Percentiles rank a stretch among this genome's conserved stretches.
Evolutionary conservation across 2,113 vertebrate genomes (phyloP).

Genomic region (Psephotus haematonotus): DNA sequence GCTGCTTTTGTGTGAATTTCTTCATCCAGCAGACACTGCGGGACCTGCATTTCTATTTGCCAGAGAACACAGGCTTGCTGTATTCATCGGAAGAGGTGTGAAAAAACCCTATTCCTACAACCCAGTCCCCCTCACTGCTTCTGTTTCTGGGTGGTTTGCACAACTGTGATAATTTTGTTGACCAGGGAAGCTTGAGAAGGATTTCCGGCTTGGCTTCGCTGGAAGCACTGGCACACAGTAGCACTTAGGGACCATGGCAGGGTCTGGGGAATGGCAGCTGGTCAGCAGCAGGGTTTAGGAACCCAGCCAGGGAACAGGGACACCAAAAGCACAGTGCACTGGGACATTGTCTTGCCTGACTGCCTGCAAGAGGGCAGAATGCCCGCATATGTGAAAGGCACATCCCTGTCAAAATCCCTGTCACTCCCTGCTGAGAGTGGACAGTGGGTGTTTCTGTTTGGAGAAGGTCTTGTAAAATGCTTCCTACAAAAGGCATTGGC

Average conservation of each 20-base stretch:
- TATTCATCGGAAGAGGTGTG: neutral
- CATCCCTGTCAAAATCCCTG: neutral
- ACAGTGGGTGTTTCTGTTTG: neutral
- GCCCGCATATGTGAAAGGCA: neutral
- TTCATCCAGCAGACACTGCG: rapidly evolving
- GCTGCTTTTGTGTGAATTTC: neutral
- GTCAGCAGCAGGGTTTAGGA: neutral
- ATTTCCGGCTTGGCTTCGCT: neutral
- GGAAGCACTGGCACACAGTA: neutral
- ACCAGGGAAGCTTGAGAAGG: rapidly evolving
- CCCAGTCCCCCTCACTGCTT: rapidly evolving
- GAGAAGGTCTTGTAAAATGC: neutral
- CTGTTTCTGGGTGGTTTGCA: neutral
- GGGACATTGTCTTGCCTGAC: neutral
- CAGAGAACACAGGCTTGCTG: neutral
- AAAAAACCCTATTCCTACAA: rapidly evolving
- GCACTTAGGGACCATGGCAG: neutral
- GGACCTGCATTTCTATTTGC: neutral
- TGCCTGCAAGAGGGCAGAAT: neutral
- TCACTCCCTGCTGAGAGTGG: neutral
- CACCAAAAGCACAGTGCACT: no score
- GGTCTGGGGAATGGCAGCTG: neutral
- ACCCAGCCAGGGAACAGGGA: neutral
- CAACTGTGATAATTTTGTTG: neutral
- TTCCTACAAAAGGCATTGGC: neutral